phyloP scores from a whole-genome alignment of 1,140 invertebrate species.

The Chironomus striatipennis region DNA sequence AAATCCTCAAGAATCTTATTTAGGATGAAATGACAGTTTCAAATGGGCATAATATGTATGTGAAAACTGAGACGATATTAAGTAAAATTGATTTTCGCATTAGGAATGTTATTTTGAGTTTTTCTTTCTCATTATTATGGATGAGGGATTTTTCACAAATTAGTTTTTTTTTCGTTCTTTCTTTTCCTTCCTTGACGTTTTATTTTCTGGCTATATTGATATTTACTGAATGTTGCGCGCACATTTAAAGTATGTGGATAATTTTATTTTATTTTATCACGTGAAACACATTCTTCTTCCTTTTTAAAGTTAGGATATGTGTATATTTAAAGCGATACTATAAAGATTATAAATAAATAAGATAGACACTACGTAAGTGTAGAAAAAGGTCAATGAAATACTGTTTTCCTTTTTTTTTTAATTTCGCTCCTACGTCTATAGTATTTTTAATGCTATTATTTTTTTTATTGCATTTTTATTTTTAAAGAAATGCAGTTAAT shows the following conservation, averaged over 20 bases:
- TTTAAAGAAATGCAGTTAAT: background rate
- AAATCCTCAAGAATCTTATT: too few relatives aligned
- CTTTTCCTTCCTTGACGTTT: background rate
- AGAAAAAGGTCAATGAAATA: slow-evolving; percentile 13
- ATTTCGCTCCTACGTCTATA: background rate
- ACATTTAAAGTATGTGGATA: too few relatives aligned
- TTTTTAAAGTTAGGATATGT: background rate
- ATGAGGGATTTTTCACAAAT: background rate
- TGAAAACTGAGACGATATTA: slow-evolving; percentile 26
- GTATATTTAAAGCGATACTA: background rate
- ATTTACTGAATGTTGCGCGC: background rate
- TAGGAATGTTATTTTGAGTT: background rate
- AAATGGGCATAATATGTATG: background rate
- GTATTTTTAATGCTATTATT: background rate
- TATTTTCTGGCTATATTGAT: background rate
- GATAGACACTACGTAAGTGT: background rate
- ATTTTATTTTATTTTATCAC: too few relatives aligned
- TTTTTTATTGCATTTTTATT: background rate
- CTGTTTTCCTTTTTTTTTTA: too few relatives aligned
- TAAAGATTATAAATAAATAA: background rate
- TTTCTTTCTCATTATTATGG: background rate
- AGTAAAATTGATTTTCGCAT: slow-evolving; percentile 25
- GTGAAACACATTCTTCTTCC: background rate
- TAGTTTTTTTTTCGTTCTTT: too few relatives aligned
- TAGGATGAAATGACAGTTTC: too few relatives aligned